Evolutionary conservation across 2,888 invertebrate genomes (phyloP).

Genomic region (Leptopilina myrica): DNA sequence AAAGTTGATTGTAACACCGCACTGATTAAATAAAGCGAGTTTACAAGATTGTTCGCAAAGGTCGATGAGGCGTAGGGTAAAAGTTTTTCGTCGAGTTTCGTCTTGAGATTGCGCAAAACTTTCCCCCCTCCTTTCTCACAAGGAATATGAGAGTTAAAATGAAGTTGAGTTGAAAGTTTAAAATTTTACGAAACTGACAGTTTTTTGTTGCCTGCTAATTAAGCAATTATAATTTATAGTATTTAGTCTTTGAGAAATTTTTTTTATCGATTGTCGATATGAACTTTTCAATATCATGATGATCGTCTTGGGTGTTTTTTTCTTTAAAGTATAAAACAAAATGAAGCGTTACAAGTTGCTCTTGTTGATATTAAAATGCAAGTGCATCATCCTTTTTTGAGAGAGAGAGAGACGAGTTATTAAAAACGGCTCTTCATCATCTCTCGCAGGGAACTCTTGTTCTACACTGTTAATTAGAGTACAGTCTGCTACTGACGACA

Average conservation of each 20-base stretch:
- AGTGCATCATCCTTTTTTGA: slow-evolving; percentile 25
- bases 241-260: neutral
- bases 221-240: slow-evolving; percentile 20
- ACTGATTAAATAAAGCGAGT: slow-evolving; percentile 33
- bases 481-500: slow-evolving; percentile 69
- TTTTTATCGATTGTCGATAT: neutral
- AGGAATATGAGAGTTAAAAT: slow-evolving; percentile 11
- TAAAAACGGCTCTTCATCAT: slow-evolving; percentile 64
- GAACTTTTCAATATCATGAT: neutral
- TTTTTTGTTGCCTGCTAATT: slow-evolving; percentile 31
- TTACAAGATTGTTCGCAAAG: slow-evolving; percentile 17
- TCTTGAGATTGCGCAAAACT: neutral
- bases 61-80: slow-evolving; percentile 22
- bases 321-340: neutral
- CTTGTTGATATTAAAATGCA: neutral
- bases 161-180: neutral
- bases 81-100: slow-evolving; percentile 26
- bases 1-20: slow-evolving; percentile 23
- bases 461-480: slow-evolving; percentile 69
- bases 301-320: neutral
- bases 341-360: slow-evolving; percentile 5
- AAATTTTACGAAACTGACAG: slow-evolving; percentile 26
- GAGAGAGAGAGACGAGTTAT: slow-evolving; percentile 57
- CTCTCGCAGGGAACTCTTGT: slow-evolving; percentile 64
- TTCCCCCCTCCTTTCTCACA: neutral